Evolutionary conservation across 2,113 vertebrate genomes (phyloP).

Genomic region (Archocentrus centrarchus): DNA sequence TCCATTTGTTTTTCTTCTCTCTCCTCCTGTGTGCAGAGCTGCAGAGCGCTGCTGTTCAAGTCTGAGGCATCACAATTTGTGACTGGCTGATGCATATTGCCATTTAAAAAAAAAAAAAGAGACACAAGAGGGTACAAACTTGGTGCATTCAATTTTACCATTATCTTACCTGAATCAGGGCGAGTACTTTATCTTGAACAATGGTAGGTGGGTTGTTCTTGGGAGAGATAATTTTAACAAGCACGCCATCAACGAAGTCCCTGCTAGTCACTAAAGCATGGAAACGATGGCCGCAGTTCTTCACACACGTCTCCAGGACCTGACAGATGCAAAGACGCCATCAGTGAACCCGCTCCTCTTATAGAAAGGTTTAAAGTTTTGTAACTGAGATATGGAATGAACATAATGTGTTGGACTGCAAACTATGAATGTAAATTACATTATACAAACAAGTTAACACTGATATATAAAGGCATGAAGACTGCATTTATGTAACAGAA

Average conservation of each 20-base stretch:
- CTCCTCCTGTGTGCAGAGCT: neutral
- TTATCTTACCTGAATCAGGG: slow-evolving; percentile 91
- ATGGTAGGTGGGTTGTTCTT: slow-evolving; percentile 98
- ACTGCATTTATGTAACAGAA: neutral
- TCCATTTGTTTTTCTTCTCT: too few species aligned
- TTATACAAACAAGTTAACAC: neutral
- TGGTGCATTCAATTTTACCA: neutral
- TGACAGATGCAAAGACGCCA: slow-evolving; percentile 52
- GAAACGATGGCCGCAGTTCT: slow-evolving; percentile 99
- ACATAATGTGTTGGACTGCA: neutral
- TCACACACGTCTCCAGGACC: slow-evolving; percentile 98
- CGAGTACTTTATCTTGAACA: slow-evolving; percentile 98
- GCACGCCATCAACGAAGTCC: slow-evolving; percentile 95
- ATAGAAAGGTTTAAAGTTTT: neutral
- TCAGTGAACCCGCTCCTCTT: neutral
- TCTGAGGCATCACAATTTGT: too few species aligned
- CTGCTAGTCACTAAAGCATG: slow-evolving; percentile 93
- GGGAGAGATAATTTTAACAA: slow-evolving; percentile 96
- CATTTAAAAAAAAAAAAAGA: too few species aligned
- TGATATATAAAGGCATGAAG: neutral
- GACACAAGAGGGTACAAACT: too few species aligned
- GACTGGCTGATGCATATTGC: too few species aligned
- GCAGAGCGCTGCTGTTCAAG: neutral
- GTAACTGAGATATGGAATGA: neutral
- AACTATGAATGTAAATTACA: neutral